phyloP scores from a whole-genome alignment of 2,113 vertebrate species.

The Camarhynchus parvulus region DNA sequence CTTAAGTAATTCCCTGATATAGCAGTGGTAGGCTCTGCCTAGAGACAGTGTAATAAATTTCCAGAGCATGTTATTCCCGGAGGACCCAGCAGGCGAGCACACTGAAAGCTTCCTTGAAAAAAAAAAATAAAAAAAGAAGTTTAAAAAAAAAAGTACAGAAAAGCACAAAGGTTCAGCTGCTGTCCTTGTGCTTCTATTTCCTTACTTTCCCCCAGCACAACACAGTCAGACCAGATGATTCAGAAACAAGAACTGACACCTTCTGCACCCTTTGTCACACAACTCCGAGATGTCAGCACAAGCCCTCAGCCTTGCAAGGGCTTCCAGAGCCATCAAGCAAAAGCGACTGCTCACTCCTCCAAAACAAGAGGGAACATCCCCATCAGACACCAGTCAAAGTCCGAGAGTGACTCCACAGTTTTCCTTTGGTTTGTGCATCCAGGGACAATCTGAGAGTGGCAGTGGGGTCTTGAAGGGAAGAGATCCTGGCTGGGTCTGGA shows the following conservation, averaged over 20 bases:
- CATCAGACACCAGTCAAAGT: neutral
- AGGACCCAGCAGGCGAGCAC: neutral
- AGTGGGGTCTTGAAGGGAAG: rapidly evolving
- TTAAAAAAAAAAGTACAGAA: neutral
- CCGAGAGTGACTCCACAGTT: neutral
- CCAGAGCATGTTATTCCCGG: neutral
- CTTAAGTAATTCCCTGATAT: conserved; percentile 54
- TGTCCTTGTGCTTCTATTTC: conserved; percentile 1
- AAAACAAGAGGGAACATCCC: neutral
- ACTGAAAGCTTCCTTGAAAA: neutral
- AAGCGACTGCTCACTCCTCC: neutral
- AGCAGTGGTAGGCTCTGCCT: conserved; percentile 1
- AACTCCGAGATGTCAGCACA: rapidly evolving
- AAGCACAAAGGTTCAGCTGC: neutral
- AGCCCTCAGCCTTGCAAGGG: neutral
- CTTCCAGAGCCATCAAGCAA: neutral
- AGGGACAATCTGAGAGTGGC: rapidly evolving
- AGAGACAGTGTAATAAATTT: conserved; percentile 53
- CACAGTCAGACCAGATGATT: neutral
- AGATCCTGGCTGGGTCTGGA: neutral
- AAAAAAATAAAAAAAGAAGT: neutral
- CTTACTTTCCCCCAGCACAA: neutral
- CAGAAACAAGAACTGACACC: neutral
- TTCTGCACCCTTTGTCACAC: neutral
- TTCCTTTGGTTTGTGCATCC: neutral